Base-by-base conservation (phyloP, 2,888 invertebrate species). In the Pherbina coryleti region DNA sequence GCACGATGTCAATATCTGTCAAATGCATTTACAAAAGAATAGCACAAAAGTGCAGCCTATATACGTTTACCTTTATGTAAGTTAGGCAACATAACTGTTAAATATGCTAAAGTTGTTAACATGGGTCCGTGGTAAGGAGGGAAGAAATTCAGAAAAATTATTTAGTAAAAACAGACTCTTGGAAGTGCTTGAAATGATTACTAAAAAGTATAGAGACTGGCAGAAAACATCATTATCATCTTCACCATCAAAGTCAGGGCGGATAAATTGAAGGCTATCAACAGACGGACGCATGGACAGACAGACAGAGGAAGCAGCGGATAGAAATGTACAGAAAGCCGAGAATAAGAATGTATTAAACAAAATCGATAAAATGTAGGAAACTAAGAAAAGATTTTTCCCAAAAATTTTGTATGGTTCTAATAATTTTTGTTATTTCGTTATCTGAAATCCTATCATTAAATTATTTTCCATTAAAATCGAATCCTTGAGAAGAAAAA, bases 291-390 rank as follows among this genome's bases (percentile, higher is more conserved):
- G 49, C 1, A 71, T 34, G 34, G 25, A 55, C 37, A 11, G 34
- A 71, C 55, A n/a, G 9, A 34, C 55, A 19, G 44, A 31, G 34
- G n/a, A 64, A n/a, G 34, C 17, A 34, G 19, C 8, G 22, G 55
- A 7, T 19, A 19, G 55, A 19, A n/a, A 22, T 55, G 9, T 55
- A 69, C 57, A 37, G 44, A 51, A 28, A 51, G 28, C 19, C 53
- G 34, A 37, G 57, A 72, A 51, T 57, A 72, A 37, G 72, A 51
- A 49, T 67, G 67, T 37, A 37, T 31, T 51, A 64, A 74, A 64
- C 66, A 74, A 74, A 74, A 74, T 74, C 74, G 74, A 74, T 74
- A 74, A 74, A 64, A 66, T 19, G 66, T 11, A 74, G 34, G 66
- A 66, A 55, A 9, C 44, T 67, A 57, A 34, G 53, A 28, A 64